Percentiles rank a stretch among this genome's conserved stretches.
Conservation (phyloP, 2,797 vertebrate genomes). For the Arremon brunneinucha region DNA sequence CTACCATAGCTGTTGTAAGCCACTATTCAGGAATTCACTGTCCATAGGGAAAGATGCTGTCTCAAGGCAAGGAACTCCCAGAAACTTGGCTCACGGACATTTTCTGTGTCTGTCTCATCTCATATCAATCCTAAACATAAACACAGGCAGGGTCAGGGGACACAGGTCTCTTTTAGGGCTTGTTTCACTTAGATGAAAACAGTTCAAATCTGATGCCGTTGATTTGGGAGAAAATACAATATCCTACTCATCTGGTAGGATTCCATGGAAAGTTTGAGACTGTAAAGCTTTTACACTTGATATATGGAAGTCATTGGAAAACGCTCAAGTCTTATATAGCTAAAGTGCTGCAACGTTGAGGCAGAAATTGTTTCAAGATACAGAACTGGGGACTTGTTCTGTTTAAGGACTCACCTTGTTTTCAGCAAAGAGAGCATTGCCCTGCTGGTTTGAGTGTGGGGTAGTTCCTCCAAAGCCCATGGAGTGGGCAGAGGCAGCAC, state of each 20-base stretch:
- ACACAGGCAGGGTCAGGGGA: neutral
- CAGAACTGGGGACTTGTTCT: neutral
- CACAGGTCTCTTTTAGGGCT: neutral
- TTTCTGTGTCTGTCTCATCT: neutral
- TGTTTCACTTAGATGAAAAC: neutral
- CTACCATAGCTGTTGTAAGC: neutral
- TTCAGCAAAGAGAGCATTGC: neutral
- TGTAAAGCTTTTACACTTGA: neutral
- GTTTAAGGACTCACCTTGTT: neutral
- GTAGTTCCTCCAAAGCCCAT: neutral
- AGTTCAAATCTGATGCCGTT: neutral
- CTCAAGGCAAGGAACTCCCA: neutral
- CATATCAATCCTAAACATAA: neutral
- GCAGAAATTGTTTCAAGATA: neutral
- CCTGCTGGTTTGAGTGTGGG: accelerated
- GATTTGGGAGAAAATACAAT: neutral
- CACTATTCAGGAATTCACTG: neutral
- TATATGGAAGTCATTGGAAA: neutral
- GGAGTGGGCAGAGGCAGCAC: neutral
- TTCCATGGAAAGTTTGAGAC: neutral
- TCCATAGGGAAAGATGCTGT: accelerated
- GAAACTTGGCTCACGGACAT: neutral
- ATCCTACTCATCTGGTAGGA: neutral
- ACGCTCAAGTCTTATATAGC: neutral
- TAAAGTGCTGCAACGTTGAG: neutral